These are phyloP conservation scores for Hydrotaea diabolus DNA, from an alignment of 2,888 invertebrate genomes.

Conservation along the genomic window DNA sequence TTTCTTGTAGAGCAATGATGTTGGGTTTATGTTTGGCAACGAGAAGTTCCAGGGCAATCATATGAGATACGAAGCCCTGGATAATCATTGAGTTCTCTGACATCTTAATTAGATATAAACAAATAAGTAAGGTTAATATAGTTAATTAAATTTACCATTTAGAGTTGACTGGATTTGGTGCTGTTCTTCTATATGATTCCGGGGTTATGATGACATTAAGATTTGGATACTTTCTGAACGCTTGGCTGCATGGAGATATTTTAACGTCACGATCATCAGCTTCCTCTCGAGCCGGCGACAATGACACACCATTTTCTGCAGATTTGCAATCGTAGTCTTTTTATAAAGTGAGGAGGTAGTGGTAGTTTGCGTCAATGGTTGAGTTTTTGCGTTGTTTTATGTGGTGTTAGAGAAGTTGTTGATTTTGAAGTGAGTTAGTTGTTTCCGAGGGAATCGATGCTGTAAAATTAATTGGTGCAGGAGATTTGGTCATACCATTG, in stretches of 20 bases:
- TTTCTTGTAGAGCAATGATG: slow-evolving; percentile 38
- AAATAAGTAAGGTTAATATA: background rate
- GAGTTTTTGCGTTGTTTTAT: too few species aligned
- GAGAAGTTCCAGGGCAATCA: slow-evolving; percentile 28
- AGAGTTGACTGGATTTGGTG: background rate
- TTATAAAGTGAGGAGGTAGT: too few species aligned
- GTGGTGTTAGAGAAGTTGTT: too few species aligned
- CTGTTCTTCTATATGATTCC: background rate
- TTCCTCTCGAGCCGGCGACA: background rate
- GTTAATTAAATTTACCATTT: background rate
- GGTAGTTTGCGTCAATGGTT: too few species aligned
- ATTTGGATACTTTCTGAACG: background rate
- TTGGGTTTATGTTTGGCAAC: slow-evolving; percentile 6
- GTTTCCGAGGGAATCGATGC: too few species aligned
- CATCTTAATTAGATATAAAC: background rate
- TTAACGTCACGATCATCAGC: background rate
- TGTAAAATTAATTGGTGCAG: too few species aligned
- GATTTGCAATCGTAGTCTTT: too few species aligned
- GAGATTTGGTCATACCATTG: too few species aligned
- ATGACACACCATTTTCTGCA: too few species aligned
- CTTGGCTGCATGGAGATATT: background rate
- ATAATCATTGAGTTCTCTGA: background rate
- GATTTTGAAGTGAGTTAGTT: too few species aligned
- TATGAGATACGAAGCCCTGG: background rate
- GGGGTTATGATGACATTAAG: background rate